Percentiles rank a stretch among this genome's conserved stretches.
phyloP scores from a whole-genome alignment of 1,140 invertebrate genomes.

The Drosophila paulistorum region DNA sequence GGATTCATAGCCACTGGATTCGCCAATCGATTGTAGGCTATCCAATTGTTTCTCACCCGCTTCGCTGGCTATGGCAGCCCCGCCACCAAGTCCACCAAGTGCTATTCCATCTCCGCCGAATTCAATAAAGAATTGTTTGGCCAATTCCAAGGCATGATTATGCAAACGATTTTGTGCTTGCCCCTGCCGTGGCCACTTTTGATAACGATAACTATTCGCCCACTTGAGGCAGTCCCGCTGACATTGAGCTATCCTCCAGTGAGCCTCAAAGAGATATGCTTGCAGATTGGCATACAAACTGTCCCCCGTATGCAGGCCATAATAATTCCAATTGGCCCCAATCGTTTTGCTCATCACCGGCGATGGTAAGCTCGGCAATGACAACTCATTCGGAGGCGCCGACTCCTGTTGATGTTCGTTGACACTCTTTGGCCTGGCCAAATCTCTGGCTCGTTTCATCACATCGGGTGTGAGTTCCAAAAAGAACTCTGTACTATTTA shows the following conservation, averaged over 20 bases:
- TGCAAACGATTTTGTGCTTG: constrained; percentile 55
- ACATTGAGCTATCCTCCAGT: constrained; percentile 89
- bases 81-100: constrained; percentile 14
- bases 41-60: constrained; percentile 83
- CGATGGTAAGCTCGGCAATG: constrained; percentile 57
- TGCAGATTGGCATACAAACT: constrained; percentile 91
- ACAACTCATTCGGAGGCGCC: constrained; percentile 4
- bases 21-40: constrained; percentile 89
- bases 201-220: constrained; percentile 84
- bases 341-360: constrained; percentile 80
- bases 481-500: constrained; percentile 92
- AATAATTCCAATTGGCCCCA: constrained; percentile 84
- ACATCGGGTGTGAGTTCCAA: constrained; percentile 89
- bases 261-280: constrained; percentile 92
- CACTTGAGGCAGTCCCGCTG: constrained; percentile 89
- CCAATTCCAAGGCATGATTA: constrained; percentile 71
- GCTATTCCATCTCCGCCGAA: constrained; percentile 42
- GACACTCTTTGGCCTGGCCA: constrained; percentile 69
- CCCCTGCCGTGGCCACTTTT: constrained; percentile 74
- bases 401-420: constrained; percentile 35
- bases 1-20: constrained; percentile 93
- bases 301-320: constrained; percentile 84
- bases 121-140: constrained; percentile 77
- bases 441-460: constrained; percentile 76
- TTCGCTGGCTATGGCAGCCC: constrained; percentile 31